phyloP scores from a whole-genome alignment of 2,797 vertebrate genomes.

The Pyrocephalus nanus region DNA sequence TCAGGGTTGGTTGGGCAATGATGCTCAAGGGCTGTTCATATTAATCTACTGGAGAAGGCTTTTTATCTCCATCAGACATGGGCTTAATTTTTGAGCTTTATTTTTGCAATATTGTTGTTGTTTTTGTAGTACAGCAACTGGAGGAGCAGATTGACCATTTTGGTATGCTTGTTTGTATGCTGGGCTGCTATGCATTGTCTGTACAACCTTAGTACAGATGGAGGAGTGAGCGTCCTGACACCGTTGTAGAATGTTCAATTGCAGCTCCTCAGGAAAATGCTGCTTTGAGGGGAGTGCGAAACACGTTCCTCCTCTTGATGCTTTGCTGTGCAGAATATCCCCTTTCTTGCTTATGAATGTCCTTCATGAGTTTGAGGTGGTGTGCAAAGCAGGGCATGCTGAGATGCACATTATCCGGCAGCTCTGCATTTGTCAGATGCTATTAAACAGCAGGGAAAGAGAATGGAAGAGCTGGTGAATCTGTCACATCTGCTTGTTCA shows the following conservation, averaged over 20 bases:
- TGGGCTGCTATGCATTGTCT: background rate
- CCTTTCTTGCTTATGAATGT: background rate
- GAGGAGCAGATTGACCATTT: background rate
- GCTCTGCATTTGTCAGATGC: constrained; percentile 31
- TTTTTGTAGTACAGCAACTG: background rate
- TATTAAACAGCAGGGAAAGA: background rate
- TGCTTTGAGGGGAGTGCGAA: background rate
- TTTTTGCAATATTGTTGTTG: background rate
- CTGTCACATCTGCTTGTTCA: constrained; percentile 43
- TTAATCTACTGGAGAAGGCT: background rate
- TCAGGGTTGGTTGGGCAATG: background rate
- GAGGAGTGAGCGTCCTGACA: background rate
- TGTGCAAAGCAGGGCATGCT: background rate
- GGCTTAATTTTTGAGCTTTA: background rate
- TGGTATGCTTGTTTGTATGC: background rate
- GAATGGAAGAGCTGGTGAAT: constrained; percentile 20
- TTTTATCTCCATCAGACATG: background rate
- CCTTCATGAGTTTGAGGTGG: background rate
- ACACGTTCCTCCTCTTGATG: background rate
- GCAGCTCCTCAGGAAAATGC: background rate
- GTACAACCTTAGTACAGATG: accelerated
- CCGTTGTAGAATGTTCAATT: background rate
- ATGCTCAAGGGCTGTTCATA: background rate
- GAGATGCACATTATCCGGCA: constrained; percentile 2
- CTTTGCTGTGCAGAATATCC: background rate